Percentiles rank a stretch among this genome's conserved stretches.
Evolutionary conservation across 2,888 invertebrate species (phyloP).

Genomic region (Melinopterus prodromus): DNA sequence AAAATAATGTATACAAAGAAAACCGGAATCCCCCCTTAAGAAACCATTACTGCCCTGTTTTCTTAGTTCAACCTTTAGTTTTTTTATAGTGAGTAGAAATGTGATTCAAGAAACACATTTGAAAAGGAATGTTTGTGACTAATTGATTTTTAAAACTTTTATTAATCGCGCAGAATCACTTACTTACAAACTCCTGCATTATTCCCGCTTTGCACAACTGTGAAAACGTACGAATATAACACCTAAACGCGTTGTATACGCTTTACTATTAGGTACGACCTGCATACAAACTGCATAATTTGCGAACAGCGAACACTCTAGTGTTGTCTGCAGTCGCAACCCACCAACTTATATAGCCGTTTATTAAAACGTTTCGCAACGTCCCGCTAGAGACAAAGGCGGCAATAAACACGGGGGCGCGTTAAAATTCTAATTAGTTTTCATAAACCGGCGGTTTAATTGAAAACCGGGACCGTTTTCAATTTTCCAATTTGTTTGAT

Average conservation of each 20-base stretch:
- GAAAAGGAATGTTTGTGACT: too few species aligned
- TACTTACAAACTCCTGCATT: neutral
- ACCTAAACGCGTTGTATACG: neutral
- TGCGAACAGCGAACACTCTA: neutral
- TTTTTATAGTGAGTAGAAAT: too few species aligned
- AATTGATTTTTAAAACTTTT: too few species aligned
- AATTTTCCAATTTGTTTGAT: neutral
- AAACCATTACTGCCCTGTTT: too few species aligned
- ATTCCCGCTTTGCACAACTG: neutral
- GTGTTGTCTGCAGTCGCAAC: neutral
- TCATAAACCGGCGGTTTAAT: neutral
- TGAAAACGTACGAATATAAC: neutral
- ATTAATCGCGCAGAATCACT: neutral
- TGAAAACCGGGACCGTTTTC: neutral
- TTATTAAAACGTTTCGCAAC: neutral
- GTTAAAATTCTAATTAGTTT: slow-evolving; percentile 4
- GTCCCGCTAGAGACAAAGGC: neutral
- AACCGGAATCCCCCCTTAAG: too few species aligned
- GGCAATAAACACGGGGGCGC: neutral
- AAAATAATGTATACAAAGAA: too few species aligned
- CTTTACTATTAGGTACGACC: neutral
- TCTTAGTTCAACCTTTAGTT: too few species aligned
- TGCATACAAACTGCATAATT: slow-evolving; percentile 4
- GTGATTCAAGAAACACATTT: too few species aligned
- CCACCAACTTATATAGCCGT: slow-evolving; percentile 4